phyloP scores from a whole-genome alignment of 1,140 invertebrate species.

The Zaprionus tsacasi region DNA sequence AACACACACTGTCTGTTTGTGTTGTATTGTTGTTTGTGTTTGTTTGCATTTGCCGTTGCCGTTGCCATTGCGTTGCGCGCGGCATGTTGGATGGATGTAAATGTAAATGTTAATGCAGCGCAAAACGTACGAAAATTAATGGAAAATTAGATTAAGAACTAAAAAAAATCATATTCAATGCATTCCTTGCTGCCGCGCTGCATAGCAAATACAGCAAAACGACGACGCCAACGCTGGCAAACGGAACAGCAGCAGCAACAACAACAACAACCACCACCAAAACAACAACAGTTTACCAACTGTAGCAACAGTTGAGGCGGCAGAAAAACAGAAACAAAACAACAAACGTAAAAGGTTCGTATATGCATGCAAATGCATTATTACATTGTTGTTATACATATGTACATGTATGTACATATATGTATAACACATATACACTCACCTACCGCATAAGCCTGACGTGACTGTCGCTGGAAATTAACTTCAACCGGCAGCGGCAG shows the following conservation, averaged over 20 bases:
- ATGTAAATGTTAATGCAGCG: constrained; percentile 30
- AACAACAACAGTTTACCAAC: constrained; percentile 36
- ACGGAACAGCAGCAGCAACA: constrained; percentile 17
- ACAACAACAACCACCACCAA: constrained; percentile 27
- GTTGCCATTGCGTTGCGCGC: constrained; percentile 52
- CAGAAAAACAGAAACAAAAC: constrained; percentile 28
- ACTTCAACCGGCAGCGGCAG: constrained; percentile 4
- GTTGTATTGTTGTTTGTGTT: constrained; percentile 32
- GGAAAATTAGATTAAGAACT: constrained; percentile 29
- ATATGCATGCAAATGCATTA: constrained; percentile 20
- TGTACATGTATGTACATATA: neutral
- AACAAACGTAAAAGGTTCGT: constrained; percentile 53
- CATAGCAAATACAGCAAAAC: constrained; percentile 12
- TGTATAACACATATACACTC: neutral
- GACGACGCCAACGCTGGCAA: constrained; percentile 40
- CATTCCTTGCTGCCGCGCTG: constrained; percentile 38
- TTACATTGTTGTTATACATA: constrained; percentile 3
- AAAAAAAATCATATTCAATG: constrained; percentile 41
- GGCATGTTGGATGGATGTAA: constrained; percentile 43
- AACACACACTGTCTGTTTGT: constrained; percentile 31
- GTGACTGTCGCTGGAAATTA: constrained; percentile 19
- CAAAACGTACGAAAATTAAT: constrained; percentile 21
- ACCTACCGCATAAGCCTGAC: neutral
- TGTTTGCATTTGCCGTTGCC: constrained; percentile 39
- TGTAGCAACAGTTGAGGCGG: constrained; percentile 61